These are phyloP conservation scores for Cetoscarus ocellatus DNA, from an alignment of 2,797 vertebrate genomes.

Conservation along the genomic window DNA sequence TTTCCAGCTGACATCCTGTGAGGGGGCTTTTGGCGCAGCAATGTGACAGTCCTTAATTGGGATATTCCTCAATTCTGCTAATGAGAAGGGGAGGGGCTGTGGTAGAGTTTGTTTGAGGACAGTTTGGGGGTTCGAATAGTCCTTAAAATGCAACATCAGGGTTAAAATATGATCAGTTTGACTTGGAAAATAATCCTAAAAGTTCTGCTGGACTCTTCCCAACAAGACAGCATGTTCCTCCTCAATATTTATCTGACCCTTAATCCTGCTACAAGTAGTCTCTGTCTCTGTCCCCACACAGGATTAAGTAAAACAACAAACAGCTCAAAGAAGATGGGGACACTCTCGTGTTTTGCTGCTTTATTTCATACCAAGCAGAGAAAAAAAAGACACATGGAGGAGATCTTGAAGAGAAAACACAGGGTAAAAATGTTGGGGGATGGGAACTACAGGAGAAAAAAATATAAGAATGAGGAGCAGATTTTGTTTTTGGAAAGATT, in stretches of 20 bases:
- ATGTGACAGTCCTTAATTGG: conserved; percentile 45
- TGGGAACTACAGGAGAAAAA: conserved; percentile 3
- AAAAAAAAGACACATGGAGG: conserved; percentile 10
- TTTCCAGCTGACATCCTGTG: conserved; percentile 43
- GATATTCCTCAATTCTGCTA: conserved; percentile 40
- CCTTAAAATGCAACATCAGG: background rate
- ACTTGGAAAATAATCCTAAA: background rate
- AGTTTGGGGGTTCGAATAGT: background rate
- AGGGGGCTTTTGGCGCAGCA: conserved; percentile 34
- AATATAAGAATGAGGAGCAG: conserved; percentile 19
- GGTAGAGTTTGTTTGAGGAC: conserved; percentile 7
- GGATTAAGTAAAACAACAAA: conserved; percentile 51
- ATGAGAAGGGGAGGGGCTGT: conserved; percentile 31
- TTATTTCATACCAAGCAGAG: background rate
- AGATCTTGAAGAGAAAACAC: background rate
- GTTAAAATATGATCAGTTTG: background rate
- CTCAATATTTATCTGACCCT: conserved; percentile 36
- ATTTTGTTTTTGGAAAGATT: conserved; percentile 10
- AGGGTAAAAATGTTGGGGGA: background rate
- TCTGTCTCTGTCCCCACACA: background rate
- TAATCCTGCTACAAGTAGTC: conserved; percentile 13
- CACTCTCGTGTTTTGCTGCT: conserved; percentile 15
- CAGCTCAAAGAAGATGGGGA: conserved; percentile 3
- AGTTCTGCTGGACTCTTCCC: background rate
- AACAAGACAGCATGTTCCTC: background rate